phyloP scores from a whole-genome alignment of 2,113 vertebrate species.

The Columba livia region DNA sequence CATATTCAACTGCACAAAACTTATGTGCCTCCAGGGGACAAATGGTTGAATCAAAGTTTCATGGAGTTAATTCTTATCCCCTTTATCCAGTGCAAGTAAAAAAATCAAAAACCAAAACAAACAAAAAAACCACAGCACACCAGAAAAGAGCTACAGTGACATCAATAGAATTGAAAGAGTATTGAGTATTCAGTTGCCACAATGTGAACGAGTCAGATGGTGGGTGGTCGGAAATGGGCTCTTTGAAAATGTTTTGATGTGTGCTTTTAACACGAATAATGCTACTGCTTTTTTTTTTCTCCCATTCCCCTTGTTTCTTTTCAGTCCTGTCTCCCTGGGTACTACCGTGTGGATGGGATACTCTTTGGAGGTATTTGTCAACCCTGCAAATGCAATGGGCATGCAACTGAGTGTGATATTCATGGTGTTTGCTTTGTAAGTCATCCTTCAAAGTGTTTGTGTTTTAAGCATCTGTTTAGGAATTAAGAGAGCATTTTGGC shows the following conservation, averaged over 20 bases:
- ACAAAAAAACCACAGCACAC: not conserved
- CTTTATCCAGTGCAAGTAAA: not conserved
- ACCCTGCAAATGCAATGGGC: slow-evolving; percentile 89
- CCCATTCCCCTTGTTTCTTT: not conserved
- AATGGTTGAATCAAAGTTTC: not conserved
- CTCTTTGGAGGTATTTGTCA: slow-evolving; percentile 94
- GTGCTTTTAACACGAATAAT: not conserved
- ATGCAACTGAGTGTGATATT: slow-evolving; percentile 83
- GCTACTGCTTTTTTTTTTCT: not conserved
- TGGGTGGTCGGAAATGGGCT: not conserved
- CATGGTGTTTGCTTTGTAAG: slow-evolving; percentile 87
- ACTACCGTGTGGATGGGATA: slow-evolving; percentile 89
- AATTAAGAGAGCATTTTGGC: not conserved
- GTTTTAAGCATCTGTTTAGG: not conserved
- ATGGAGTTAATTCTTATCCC: not conserved
- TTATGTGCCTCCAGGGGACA: not conserved
- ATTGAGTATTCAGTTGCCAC: not conserved
- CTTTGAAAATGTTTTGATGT: not conserved
- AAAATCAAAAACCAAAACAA: not conserved
- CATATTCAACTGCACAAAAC: not conserved
- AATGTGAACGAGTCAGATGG: not conserved
- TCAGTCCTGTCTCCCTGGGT: slow-evolving; percentile 83
- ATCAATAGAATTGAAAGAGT: not conserved
- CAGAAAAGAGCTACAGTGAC: not conserved
- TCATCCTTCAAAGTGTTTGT: not conserved